Conservation (phyloP, 2,888 invertebrate species). For the Hirtodrosophila alboralis region DNA sequence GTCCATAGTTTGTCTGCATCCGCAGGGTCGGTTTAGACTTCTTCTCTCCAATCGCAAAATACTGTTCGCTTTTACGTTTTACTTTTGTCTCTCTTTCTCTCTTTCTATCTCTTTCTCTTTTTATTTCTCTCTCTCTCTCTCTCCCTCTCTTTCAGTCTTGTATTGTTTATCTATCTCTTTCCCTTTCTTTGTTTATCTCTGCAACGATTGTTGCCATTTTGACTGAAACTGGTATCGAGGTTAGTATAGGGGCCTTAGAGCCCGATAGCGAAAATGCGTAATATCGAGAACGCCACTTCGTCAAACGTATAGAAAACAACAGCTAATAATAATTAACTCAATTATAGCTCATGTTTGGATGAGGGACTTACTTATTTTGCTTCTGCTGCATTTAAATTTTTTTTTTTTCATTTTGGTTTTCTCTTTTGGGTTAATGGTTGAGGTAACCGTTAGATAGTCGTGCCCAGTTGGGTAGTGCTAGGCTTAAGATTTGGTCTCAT, state of each 20-base stretch:
- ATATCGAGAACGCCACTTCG: conserved; percentile 44
- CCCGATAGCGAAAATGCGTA: conserved; percentile 46
- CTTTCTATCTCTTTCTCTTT: conserved; percentile 2
- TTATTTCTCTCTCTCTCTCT: conserved; percentile 3
- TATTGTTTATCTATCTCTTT: conserved; percentile 1
- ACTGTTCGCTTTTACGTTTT: conserved; percentile 53
- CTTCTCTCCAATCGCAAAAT: conserved; percentile 76
- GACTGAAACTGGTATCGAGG: conserved; percentile 10
- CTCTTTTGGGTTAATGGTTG: conserved; percentile 14
- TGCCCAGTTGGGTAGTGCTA: conserved; percentile 12
- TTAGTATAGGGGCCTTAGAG: neutral
- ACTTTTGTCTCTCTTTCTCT: conserved; percentile 27
- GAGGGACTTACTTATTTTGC: conserved; percentile 15
- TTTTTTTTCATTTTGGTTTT: conserved; percentile 40
- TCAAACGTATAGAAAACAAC: conserved; percentile 5
- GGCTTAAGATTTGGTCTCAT: too few relatives aligned
- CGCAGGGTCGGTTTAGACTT: conserved; percentile 58
- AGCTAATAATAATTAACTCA: conserved; percentile 54
- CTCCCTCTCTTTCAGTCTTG: too few relatives aligned
- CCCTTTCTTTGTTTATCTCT: conserved; percentile 1
- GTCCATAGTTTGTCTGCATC: conserved; percentile 54
- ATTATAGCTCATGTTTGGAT: conserved; percentile 40
- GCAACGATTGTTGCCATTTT: conserved; percentile 70
- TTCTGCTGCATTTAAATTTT: conserved; percentile 41
- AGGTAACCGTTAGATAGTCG: conserved; percentile 46